Evolutionary conservation across 2,888 invertebrate genomes (phyloP).

Genomic region (Campopleginae sp.): DNA sequence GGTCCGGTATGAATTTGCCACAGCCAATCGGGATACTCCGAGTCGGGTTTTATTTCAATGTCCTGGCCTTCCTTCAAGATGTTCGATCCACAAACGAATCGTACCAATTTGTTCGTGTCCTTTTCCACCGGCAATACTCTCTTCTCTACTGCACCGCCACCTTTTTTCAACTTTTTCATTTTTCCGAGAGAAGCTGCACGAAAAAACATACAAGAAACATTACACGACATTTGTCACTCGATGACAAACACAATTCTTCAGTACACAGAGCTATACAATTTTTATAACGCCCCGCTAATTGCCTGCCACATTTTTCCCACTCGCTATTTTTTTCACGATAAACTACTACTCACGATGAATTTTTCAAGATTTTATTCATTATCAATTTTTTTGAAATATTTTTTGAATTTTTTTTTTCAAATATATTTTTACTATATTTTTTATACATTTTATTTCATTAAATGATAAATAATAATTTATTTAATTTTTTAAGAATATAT

Average conservation of each 20-base stretch:
- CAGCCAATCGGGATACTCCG: slow-evolving; percentile 97
- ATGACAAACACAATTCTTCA: not conserved
- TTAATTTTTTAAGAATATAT: too few species aligned
- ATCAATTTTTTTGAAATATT: not conserved
- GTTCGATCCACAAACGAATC: slow-evolving; percentile 94
- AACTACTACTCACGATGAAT: not conserved
- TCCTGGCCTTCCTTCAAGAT: slow-evolving; percentile 92
- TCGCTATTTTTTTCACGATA: not conserved
- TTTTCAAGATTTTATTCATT: not conserved
- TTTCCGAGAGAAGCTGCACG: slow-evolving; percentile 82
- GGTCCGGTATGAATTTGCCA: slow-evolving; percentile 90
- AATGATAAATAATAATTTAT: too few species aligned
- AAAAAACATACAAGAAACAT: slow-evolving; percentile 7
- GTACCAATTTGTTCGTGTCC: slow-evolving; percentile 91
- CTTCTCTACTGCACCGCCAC: slow-evolving; percentile 88
- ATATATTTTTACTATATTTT: too few species aligned
- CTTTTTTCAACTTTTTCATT: slow-evolving; percentile 87
- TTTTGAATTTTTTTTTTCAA: too few species aligned
- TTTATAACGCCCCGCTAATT: slow-evolving; percentile 1
- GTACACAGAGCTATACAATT: not conserved
- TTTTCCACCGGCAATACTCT: slow-evolving; percentile 92
- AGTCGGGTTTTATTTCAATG: slow-evolving; percentile 90
- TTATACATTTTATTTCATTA: too few species aligned
- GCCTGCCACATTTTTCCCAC: not conserved
- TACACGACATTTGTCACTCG: not conserved